Base-by-base conservation (phyloP, 2,888 invertebrate genomes). In the Auanema freiburgensis region DNA sequence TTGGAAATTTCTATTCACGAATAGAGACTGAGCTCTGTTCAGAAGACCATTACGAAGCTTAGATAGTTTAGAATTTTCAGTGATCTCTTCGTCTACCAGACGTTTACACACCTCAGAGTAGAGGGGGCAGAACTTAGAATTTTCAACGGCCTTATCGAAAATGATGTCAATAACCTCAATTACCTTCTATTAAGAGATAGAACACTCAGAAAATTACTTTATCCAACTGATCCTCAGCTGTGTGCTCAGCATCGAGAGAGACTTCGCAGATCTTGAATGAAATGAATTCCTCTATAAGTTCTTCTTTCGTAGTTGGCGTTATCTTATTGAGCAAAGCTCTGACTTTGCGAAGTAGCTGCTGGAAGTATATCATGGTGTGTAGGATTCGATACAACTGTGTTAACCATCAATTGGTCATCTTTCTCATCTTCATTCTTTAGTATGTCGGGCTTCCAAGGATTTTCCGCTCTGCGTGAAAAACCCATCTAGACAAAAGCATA, bases 291-390 rank as follows among this genome's bases (percentile, higher is more conserved):
- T 66, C 43, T 3, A 65, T 71, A 21, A 80, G 61, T 1, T 63
- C 70, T 0, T 59, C 63, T 61, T 72, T 70, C 8, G 73, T 74
- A 12, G 71, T 73, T 8, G 79, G 79, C 8, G 79, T 78, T 51
- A 80, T 71, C 63, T 80, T 80, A 73, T 80, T 79, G 61, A 80
- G 68, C 23, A 80, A 53, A 16, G 77, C 63, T 18, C 79, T 72
- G 16, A 76, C 72, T 21, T 65, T 65, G 60, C 77, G 77, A 60
- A 71, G 66, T 11, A 71, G 57, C n/a, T n/a, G n/a, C n/a, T n/a
- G n/a, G n/a, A n/a, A n/a, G n/a, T n/a, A n/a, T n/a, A n/a, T n/a
- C n/a, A n/a, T n/a, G n/a, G n/a, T n/a, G n/a, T n/a, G n/a, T n/a
- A n/a, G n/a, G n/a, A n/a, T n/a, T n/a, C n/a, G n/a, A n/a, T n/a